Conservation (phyloP, 2,888 invertebrate species). For the Heliconius sara region DNA sequence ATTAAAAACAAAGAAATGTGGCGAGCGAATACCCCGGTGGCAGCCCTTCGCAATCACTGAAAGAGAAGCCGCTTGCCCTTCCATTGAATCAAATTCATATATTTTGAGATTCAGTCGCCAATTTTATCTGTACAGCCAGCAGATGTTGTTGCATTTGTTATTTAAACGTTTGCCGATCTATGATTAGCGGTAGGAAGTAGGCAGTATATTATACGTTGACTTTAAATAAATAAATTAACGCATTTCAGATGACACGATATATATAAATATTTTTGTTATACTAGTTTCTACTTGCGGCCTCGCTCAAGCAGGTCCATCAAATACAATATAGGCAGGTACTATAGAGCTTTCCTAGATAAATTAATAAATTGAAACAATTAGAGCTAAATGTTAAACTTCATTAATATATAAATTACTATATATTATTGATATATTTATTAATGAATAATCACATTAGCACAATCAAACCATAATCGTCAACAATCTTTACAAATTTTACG, state of each 20-base stretch:
- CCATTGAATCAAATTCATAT: constrained; percentile 85
- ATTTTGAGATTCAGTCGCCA: constrained; percentile 85
- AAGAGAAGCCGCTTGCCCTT: constrained; percentile 82
- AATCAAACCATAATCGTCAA: not conserved
- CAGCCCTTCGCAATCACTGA: constrained; percentile 80
- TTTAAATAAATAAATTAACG: not conserved
- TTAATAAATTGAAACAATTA: too few relatives aligned
- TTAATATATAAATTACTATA: not conserved
- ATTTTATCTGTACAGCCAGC: constrained; percentile 78
- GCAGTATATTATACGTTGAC: not conserved
- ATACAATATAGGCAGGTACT: too few relatives aligned
- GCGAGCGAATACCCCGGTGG: constrained; percentile 74
- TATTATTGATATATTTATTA: not conserved
- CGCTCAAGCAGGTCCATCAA: too few relatives aligned
- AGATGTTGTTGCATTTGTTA: constrained; percentile 49
- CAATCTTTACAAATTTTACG: not conserved
- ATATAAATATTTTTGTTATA: too few relatives aligned
- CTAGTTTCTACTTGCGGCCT: not conserved
- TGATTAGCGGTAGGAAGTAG: not conserved
- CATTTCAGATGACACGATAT: not conserved
- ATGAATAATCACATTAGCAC: not conserved
- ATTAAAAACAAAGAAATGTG: constrained; percentile 73
- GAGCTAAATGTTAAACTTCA: not conserved
- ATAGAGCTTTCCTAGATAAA: not conserved
- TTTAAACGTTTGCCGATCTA: constrained; percentile 4